Base-by-base conservation (phyloP, 2,113 vertebrate genomes). In the Lepidothrix coronata region DNA sequence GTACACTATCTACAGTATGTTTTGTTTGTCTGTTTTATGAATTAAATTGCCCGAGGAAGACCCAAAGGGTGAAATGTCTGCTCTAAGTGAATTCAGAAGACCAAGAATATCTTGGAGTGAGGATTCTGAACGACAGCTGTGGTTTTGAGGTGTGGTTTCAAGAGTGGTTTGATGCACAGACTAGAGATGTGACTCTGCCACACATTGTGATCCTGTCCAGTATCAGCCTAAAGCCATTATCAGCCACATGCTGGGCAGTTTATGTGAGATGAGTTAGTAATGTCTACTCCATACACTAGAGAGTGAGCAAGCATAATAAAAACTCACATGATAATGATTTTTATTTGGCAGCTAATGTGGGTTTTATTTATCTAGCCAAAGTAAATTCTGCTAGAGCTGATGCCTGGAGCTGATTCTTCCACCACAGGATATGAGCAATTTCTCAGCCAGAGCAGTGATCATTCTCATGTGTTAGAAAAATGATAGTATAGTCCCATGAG, bases 351-450 rank as follows among this genome's bases (percentile, higher is more conserved):
- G 62, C 24, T 96, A 83, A 85, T 27, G 44, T 44, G 41, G 30
- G 22, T 46, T 96, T 91, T 91, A 58, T 85, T 82, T 87, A 61
- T 82, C 73, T 58, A 88, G 37, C 30, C 76, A 79, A 89, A 79
- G 31, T 41, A 93, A 93, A 86, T 73, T 85, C 44, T 90, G 71
- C 71, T 85, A 27, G 11, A 80, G 9, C 20, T 57, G 33, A 58
- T 54, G 71, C 67, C 82, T 73, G 59, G 37, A 93, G 72, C n/a
- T 17, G 51, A 39, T 74, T 86, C 21, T 86, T 83, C 68, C 51
- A 81, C 48, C 55, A 81, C 22, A 79, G 85, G 31, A 73, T 76
- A 82, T 9, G 7, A 94, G 11, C 41, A 85, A 20, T 82, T 85
- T 41, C 54, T 66, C 74, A 54, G 27, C 6, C 1, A 2, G 11